phyloP scores from a whole-genome alignment of 2,888 invertebrate genomes.

The Atethmia centrago region DNA sequence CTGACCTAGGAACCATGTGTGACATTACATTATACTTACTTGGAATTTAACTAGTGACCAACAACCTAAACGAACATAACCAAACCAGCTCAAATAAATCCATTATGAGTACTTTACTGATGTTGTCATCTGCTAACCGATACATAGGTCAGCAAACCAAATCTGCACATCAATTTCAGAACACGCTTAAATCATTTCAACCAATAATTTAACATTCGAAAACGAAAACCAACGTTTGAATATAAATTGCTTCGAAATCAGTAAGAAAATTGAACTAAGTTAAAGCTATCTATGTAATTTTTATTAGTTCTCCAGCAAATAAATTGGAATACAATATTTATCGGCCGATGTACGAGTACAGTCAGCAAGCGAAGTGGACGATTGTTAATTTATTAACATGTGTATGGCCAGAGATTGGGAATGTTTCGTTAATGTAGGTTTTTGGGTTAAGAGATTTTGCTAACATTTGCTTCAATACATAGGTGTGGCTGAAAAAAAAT shows the following conservation, averaged over 20 bases:
- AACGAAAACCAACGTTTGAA: constrained; percentile 12
- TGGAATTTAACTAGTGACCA: neutral
- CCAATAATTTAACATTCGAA: constrained; percentile 4
- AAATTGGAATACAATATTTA: constrained; percentile 66
- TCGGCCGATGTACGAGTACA: constrained; percentile 41
- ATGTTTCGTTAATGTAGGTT: constrained; percentile 1
- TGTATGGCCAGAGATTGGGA: constrained; percentile 41
- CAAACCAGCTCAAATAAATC: neutral
- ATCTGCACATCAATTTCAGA: constrained; percentile 12
- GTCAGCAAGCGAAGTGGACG: constrained; percentile 53
- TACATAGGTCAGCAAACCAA: neutral
- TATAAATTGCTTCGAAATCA: constrained; percentile 27
- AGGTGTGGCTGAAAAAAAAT: neutral
- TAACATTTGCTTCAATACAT: neutral
- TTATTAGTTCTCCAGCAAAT: constrained; percentile 49
- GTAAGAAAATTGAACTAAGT: constrained; percentile 21
- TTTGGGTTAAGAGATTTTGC: neutral
- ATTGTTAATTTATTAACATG: constrained; percentile 60
- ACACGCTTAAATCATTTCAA: neutral
- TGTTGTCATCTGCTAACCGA: neutral
- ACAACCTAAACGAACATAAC: neutral
- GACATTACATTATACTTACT: neutral
- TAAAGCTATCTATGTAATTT: constrained; percentile 23
- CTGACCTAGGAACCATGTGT: neutral
- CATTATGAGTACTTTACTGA: neutral